phyloP scores from a whole-genome alignment of 2,888 invertebrate genomes.

The Trichopoda pennipes region DNA sequence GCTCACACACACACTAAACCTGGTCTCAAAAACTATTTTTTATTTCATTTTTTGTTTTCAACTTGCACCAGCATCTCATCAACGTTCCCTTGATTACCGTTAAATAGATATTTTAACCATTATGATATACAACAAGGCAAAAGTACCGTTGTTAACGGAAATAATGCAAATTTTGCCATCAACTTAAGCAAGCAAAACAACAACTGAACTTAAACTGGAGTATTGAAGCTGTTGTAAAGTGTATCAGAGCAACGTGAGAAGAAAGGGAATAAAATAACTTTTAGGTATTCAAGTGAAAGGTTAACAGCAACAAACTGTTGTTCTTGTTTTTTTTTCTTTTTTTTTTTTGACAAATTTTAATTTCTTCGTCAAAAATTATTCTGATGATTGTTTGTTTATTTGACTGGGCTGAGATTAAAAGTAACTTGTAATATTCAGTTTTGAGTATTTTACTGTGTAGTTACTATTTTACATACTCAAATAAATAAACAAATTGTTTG shows the following conservation, averaged over 20 bases:
- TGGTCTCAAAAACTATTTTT: slow-evolving; percentile 35
- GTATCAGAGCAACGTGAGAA: neutral
- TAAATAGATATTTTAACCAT: slow-evolving; percentile 27
- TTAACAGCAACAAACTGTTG: slow-evolving; percentile 22
- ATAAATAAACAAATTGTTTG: slow-evolving; percentile 63
- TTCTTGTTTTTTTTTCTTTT: slow-evolving; percentile 22
- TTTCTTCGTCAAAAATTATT: slow-evolving; percentile 54
- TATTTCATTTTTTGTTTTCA: neutral
- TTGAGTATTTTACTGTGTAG: slow-evolving; percentile 48
- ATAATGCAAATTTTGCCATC: slow-evolving; percentile 54
- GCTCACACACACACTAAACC: slow-evolving; percentile 14
- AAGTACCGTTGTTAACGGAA: slow-evolving; percentile 52
- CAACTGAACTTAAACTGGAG: slow-evolving; percentile 7
- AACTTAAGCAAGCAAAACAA: slow-evolving; percentile 28
- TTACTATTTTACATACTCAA: slow-evolving; percentile 68
- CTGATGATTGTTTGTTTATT: slow-evolving; percentile 53
- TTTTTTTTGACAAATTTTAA: slow-evolving; percentile 56
- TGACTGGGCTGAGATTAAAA: slow-evolving; percentile 32
- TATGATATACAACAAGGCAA: slow-evolving; percentile 30
- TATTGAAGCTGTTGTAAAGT: neutral
- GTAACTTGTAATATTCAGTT: slow-evolving; percentile 69
- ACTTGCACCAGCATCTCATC: slow-evolving; percentile 47
- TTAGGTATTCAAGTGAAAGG: slow-evolving; percentile 46
- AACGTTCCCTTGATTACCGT: slow-evolving; percentile 43
- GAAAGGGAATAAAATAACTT: slow-evolving; percentile 7